Evolutionary conservation across 2,888 invertebrate genomes (phyloP).

Genomic region (Cosmorhoe ocellata): DNA sequence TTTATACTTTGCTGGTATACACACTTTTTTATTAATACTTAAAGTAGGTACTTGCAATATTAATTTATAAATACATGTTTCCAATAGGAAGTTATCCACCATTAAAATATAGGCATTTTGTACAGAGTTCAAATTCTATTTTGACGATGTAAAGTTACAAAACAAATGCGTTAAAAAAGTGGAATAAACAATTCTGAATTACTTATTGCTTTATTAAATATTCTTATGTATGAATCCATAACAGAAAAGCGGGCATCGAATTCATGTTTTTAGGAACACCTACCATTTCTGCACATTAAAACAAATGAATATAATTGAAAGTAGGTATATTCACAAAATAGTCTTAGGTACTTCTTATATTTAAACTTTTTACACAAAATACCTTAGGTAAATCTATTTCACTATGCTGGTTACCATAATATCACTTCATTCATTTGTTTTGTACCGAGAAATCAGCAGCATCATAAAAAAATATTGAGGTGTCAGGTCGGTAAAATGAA

Average conservation of each 20-base stretch:
- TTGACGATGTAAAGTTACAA: constrained; percentile 30
- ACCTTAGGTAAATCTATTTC: constrained; percentile 13
- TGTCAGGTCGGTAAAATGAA: neutral
- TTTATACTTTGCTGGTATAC: too few relatives aligned
- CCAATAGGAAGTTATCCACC: constrained; percentile 8
- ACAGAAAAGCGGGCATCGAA: too few relatives aligned
- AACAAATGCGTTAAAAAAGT: constrained; percentile 40
- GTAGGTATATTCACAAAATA: constrained; percentile 50
- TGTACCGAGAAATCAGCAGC: constrained; percentile 6
- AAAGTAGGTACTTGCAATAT: neutral
- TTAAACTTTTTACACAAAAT: constrained; percentile 49
- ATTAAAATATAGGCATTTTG: constrained; percentile 25
- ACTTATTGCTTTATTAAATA: constrained; percentile 24
- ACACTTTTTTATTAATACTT: too few relatives aligned
- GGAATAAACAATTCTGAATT: constrained; percentile 50
- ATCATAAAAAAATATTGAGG: neutral
- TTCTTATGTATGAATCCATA: too few relatives aligned
- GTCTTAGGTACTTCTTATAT: constrained; percentile 37
- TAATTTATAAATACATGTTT: constrained; percentile 7
- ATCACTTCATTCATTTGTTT: constrained; percentile 18
- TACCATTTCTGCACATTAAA: constrained; percentile 1
- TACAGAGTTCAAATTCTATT: constrained; percentile 27
- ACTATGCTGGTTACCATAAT: constrained; percentile 13
- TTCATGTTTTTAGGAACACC: too few relatives aligned
- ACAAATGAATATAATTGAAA: constrained; percentile 30